phyloP scores from a whole-genome alignment of 2,113 vertebrate genomes.

The Desmodus rotundus region DNA sequence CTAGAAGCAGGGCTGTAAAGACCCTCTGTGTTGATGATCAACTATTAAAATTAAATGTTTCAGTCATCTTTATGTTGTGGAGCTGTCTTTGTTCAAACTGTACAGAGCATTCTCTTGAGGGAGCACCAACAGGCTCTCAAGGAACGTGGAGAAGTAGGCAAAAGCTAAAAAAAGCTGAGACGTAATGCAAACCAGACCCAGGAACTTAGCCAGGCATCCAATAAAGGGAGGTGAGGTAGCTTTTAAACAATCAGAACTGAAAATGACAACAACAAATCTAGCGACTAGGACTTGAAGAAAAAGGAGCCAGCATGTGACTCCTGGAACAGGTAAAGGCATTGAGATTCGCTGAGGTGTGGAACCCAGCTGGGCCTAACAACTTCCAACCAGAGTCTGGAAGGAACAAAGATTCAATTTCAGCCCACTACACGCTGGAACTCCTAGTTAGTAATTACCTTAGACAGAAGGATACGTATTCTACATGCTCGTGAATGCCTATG shows the following conservation, averaged over 20 bases:
- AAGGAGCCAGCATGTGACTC: not conserved
- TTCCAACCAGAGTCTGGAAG: not conserved
- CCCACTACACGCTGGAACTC: not conserved
- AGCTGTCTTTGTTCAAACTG: not conserved
- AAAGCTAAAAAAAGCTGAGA: not conserved
- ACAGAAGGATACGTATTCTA: not conserved
- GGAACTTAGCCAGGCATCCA: not conserved
- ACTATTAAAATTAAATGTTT: not conserved
- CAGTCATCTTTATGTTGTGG: not conserved
- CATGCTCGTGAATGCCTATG: not conserved
- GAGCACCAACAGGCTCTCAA: not conserved
- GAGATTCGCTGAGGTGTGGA: not conserved
- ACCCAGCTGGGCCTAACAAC: not conserved
- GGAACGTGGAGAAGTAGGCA: not conserved
- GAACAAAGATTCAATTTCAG: not conserved
- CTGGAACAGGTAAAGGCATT: not conserved
- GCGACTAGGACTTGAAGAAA: not conserved
- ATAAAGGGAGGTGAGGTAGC: not conserved
- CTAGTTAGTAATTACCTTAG: not conserved
- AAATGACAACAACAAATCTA: not conserved
- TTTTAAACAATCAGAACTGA: not conserved
- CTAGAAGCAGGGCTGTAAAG: not conserved
- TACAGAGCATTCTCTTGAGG: not conserved
- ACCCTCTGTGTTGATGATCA: not conserved
- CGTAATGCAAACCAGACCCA: not conserved